Evolutionary conservation across 2,113 vertebrate genomes (phyloP).

Genomic region (Chascanopsetta lugubris): DNA sequence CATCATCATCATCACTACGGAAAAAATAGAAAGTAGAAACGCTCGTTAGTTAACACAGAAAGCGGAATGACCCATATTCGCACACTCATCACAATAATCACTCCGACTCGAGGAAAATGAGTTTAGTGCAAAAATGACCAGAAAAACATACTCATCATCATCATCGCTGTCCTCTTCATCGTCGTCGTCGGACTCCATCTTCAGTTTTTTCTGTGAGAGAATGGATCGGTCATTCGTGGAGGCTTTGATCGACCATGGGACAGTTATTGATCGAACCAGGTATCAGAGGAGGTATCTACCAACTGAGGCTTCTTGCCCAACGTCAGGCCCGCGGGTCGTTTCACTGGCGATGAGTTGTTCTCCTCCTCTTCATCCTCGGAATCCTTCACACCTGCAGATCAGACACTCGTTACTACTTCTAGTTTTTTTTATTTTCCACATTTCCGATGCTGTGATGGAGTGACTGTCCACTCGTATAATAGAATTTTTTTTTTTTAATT

Average conservation of each 20-base stretch:
- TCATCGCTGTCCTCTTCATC: slow-evolving; percentile 70
- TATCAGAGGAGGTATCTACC: slow-evolving; percentile 48
- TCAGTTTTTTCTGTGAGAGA: slow-evolving; percentile 80
- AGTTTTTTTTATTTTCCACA: too few relatives aligned
- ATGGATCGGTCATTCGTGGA: fast-evolving
- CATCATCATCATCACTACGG: slow-evolving; percentile 73
- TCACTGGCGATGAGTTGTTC: slow-evolving; percentile 81
- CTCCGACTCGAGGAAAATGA: too few relatives aligned
- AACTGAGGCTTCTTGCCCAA: slow-evolving; percentile 59
- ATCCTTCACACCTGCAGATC: slow-evolving; percentile 76
- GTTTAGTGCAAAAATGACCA: too few relatives aligned
- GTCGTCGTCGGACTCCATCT: slow-evolving; percentile 79
- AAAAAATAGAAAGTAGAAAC: background rate
- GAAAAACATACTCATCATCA: slow-evolving; percentile 65
- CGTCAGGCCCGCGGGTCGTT: slow-evolving; percentile 72
- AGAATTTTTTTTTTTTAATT: background rate
- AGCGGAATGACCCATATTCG: background rate
- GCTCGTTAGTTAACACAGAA: background rate
- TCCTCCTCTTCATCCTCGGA: slow-evolving; percentile 82
- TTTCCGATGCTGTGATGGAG: too few relatives aligned
- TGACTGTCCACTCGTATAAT: background rate
- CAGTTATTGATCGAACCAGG: too few relatives aligned
- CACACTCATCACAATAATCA: too few relatives aligned
- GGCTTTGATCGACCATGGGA: background rate
- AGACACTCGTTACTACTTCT: slow-evolving; percentile 1